Conservation (phyloP, 1,140 invertebrate species). For the Rhizoglyphus robini region DNA sequence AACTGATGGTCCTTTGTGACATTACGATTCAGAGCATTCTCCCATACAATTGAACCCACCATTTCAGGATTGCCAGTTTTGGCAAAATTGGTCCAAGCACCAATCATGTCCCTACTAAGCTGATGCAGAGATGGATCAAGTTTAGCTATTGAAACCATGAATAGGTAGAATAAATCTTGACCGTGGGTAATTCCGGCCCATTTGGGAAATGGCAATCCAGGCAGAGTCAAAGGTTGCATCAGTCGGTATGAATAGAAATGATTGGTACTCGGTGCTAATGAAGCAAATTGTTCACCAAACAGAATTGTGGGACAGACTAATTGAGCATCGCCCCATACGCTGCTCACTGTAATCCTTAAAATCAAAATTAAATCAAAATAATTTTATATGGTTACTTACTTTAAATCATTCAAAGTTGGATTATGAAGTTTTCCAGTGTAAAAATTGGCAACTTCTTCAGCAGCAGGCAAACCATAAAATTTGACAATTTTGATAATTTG, state of each 20-base stretch:
- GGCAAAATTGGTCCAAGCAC: not conserved
- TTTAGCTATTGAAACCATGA: not conserved
- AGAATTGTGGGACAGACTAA: not conserved
- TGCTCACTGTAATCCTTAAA: not conserved
- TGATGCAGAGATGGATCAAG: not conserved
- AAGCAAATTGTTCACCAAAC: not conserved
- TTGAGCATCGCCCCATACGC: not conserved
- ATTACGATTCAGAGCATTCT: not conserved
- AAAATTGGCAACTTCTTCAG: not conserved
- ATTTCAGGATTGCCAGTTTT: not conserved
- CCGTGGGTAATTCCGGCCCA: not conserved
- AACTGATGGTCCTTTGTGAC: not conserved
- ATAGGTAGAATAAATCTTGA: not conserved
- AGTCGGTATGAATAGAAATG: slow-evolving; percentile 3
- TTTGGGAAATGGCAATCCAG: not conserved
- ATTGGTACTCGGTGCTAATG: not conserved
- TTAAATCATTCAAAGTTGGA: not conserved
- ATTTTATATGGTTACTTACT: not conserved
- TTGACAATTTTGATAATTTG: not conserved
- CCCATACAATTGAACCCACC: not conserved
- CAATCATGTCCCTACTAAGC: not conserved
- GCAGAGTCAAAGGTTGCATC: not conserved
- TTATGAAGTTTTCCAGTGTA: not conserved
- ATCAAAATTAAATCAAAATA: not conserved
- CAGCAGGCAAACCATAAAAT: not conserved